Conservation (phyloP, 2,797 vertebrate genomes). For the Channallabes apus region DNA sequence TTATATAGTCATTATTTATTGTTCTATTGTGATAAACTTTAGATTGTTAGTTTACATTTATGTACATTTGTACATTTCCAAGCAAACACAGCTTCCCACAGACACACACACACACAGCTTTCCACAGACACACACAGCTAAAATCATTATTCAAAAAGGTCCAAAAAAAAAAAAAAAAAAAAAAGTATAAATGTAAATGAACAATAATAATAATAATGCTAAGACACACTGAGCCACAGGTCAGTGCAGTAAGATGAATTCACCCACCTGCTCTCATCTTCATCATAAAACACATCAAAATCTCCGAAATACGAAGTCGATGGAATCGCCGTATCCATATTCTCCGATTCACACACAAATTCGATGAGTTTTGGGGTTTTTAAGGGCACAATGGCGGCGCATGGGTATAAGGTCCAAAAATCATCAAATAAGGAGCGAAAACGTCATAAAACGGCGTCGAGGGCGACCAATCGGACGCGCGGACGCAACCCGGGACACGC, state of each 20-base stretch:
- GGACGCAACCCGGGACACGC: conserved; percentile 20
- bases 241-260: not conserved
- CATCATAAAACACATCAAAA: conserved; percentile 36
- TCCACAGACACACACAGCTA: not conserved
- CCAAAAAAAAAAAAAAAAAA: no score
- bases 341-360: not conserved
- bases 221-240: not conserved
- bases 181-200: no score
- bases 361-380: conserved; percentile 10
- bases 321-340: conserved; percentile 46
- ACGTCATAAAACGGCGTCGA: conserved; percentile 54
- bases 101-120: not conserved
- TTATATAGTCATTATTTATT: not conserved
- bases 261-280: conserved; percentile 53
- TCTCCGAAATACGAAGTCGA: conserved; percentile 36
- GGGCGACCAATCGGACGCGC: conserved; percentile 49
- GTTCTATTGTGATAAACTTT: not conserved
- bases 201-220: not conserved
- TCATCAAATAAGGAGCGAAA: conserved; percentile 53
- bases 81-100: not conserved
- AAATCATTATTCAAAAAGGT: not conserved
- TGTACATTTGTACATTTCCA: not conserved
- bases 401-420: conserved; percentile 38
- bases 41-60: not conserved
- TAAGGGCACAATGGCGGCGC: conserved; percentile 20